These are phyloP conservation scores for Hormaphis cornu DNA, from an alignment of 1,140 invertebrate species.

Conservation along the genomic window DNA sequence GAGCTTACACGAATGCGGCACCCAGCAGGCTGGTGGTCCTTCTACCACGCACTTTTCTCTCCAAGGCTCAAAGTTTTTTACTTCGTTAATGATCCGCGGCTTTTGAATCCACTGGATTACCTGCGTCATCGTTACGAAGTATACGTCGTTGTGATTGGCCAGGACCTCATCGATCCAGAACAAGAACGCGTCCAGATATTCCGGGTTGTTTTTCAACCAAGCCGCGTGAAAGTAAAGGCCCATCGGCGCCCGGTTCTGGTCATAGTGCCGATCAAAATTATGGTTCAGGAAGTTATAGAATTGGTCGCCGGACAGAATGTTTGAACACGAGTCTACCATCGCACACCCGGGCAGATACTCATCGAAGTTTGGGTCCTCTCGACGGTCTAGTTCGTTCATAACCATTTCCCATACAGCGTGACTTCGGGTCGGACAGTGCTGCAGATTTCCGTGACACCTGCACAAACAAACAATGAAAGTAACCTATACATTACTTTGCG, in stretches of 20 bases:
- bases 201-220: conserved; percentile 90
- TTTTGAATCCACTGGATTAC: conserved; percentile 96
- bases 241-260: conserved; percentile 83
- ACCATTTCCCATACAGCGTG: conserved; percentile 97
- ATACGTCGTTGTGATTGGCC: conserved; percentile 79
- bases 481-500: no score
- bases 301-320: conserved; percentile 84
- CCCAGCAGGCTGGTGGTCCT: conserved; percentile 69
- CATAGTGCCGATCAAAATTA: conserved; percentile 91
- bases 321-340: conserved; percentile 94
- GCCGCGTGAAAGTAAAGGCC: conserved; percentile 93
- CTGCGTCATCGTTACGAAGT: conserved; percentile 95
- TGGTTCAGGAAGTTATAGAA: conserved; percentile 93
- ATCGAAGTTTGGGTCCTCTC: conserved; percentile 83
- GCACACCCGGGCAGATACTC: conserved; percentile 87
- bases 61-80: conserved; percentile 88
- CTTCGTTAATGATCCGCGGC: conserved; percentile 69
- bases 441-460: conserved; percentile 83
- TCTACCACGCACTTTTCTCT: conserved; percentile 82
- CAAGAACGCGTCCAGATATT: conserved; percentile 84
- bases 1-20: conserved; percentile 79
- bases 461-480: conserved; percentile 44
- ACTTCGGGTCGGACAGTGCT: conserved; percentile 81
- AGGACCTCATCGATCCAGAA: conserved; percentile 91
- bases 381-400: conserved; percentile 89